Percentiles rank a stretch among this genome's conserved stretches.
These are phyloP conservation scores for Encarsia formosa DNA, from an alignment of 2,888 invertebrate genomes.

Conservation along the genomic window DNA sequence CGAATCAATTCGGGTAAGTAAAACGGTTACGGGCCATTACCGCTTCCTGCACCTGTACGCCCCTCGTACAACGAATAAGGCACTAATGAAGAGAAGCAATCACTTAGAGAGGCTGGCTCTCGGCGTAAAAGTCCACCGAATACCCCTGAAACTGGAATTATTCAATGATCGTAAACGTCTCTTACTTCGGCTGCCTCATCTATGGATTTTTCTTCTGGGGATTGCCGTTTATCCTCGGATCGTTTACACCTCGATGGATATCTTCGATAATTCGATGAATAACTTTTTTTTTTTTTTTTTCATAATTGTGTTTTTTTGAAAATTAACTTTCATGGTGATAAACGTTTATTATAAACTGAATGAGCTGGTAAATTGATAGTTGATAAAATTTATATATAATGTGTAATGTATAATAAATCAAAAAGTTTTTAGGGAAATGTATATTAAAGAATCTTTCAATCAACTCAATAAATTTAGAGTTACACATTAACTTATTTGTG, in stretches of 20 bases:
- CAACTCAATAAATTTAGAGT: no score
- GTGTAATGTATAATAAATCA: no score
- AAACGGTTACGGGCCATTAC: constrained; percentile 47
- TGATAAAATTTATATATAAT: no score
- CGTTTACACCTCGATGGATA: neutral
- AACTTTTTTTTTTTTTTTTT: neutral
- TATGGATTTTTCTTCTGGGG: neutral
- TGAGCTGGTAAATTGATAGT: no score
- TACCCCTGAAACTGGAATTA: constrained; percentile 15
- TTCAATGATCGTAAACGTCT: constrained; percentile 25
- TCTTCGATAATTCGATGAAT: neutral
- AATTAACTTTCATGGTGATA: no score
- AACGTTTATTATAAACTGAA: no score
- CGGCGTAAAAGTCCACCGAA: no score
- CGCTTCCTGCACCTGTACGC: constrained; percentile 49
- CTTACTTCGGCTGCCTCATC: neutral
- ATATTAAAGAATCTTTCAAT: no score
- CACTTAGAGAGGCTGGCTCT: constrained; percentile 41
- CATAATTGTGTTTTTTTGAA: no score
- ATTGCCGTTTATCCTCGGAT: neutral
- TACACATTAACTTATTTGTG: no score
- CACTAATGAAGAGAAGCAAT: constrained; percentile 49
- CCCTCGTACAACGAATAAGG: constrained; percentile 28
- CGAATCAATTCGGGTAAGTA: no score
- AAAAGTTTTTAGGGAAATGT: no score